Percentiles rank a stretch among this genome's conserved stretches.
phyloP scores from a whole-genome alignment of 2,113 vertebrate genomes.

The Callopanchax toddi region DNA sequence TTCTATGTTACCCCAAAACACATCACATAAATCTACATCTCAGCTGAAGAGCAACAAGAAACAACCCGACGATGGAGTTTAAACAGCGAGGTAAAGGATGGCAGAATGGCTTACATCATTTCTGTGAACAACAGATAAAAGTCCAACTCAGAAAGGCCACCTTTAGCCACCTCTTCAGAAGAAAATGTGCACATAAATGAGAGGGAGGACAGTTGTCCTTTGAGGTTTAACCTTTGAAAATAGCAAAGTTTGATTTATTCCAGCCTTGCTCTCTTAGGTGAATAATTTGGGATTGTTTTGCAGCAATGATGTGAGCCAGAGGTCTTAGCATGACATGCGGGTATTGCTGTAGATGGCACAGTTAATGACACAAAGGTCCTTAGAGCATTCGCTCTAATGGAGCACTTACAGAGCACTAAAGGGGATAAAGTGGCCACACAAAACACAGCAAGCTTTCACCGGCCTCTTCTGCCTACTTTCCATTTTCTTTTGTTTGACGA shows the following conservation, averaged over 20 bases:
- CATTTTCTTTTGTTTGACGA: slow-evolving; percentile 26
- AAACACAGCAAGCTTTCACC: slow-evolving; percentile 9
- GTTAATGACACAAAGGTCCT: slow-evolving; percentile 57
- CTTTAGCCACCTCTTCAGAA: neutral
- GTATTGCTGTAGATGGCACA: slow-evolving; percentile 29
- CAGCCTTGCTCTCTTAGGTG: slow-evolving; percentile 24
- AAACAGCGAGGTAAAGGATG: too few relatives aligned
- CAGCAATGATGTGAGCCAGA: slow-evolving; percentile 30
- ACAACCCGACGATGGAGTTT: too few relatives aligned
- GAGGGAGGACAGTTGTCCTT: slow-evolving; percentile 2
- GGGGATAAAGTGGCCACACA: slow-evolving; percentile 28
- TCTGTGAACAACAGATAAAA: slow-evolving; percentile 13
- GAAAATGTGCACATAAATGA: slow-evolving; percentile 4
- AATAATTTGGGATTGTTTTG: slow-evolving; percentile 48
- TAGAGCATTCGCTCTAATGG: slow-evolving; percentile 42
- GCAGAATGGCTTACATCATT: neutral
- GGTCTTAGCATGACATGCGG: slow-evolving; percentile 53
- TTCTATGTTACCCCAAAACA: too few relatives aligned
- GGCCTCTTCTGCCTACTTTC: slow-evolving; percentile 11
- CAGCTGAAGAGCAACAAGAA: too few relatives aligned
- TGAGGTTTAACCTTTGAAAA: slow-evolving; percentile 47
- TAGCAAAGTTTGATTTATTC: slow-evolving; percentile 31
- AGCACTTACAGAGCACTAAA: slow-evolving; percentile 27
- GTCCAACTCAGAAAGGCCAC: slow-evolving; percentile 1
- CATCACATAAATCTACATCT: too few relatives aligned